These are phyloP conservation scores for Labeo catla DNA, from an alignment of 2,113 vertebrate species.

Conservation along the genomic window DNA sequence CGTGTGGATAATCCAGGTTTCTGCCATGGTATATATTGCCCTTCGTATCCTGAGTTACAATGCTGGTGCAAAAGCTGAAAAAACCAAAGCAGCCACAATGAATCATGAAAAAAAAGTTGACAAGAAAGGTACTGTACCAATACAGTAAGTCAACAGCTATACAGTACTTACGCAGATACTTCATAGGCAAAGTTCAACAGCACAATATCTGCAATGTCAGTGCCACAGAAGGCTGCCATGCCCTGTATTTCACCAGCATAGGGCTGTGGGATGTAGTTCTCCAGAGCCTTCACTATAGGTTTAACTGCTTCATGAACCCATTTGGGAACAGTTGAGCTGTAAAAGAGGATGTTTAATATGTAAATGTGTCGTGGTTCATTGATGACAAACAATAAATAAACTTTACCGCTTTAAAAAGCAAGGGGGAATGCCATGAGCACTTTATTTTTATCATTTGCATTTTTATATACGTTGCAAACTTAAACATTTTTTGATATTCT, in stretches of 20 bases:
- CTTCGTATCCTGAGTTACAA: conserved; percentile 85
- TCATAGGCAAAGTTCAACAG: conserved; percentile 92
- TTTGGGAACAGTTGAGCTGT: conserved; percentile 79
- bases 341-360: conserved; percentile 19
- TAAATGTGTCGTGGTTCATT: neutral
- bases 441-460: neutral
- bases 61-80: conserved; percentile 91
- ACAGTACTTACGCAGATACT: conserved; percentile 82
- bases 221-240: conserved; percentile 71
- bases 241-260: conserved; percentile 84
- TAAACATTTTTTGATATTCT: neutral
- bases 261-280: conserved; percentile 77
- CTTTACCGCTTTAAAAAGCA: neutral
- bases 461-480: neutral
- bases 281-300: conserved; percentile 69
- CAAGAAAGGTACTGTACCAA: neutral
- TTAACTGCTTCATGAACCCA: conserved; percentile 81
- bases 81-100: neutral
- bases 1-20: conserved; percentile 87
- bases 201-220: conserved; percentile 77
- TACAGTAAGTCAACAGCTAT: neutral
- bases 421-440: neutral
- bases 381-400: neutral
- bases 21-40: conserved; percentile 89
- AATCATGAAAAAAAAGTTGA: neutral